A percentile compares a stretch with the other conserved stretches of the same genome.
These are phyloP conservation scores for Psammodynastes pulverulentus DNA, from an alignment of 2,113 vertebrate species.

Conservation along the genomic window DNA sequence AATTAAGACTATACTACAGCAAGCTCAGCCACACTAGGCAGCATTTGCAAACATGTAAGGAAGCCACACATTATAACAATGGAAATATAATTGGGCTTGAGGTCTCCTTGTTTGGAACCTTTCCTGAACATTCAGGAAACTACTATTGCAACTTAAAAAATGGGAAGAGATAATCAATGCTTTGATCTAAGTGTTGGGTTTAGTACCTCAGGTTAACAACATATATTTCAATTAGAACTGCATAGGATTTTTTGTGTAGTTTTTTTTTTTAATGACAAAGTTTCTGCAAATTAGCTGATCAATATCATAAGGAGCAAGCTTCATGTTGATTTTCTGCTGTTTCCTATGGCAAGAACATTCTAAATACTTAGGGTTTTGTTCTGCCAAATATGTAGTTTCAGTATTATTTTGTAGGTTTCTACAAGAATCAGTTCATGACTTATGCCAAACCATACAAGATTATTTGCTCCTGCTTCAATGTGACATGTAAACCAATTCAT, in stretches of 20 bases:
- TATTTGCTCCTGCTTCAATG: not conserved
- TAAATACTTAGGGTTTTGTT: not conserved
- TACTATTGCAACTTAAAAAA: not conserved
- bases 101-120: not conserved
- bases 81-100: not conserved
- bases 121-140: not conserved
- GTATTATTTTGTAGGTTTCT: not conserved
- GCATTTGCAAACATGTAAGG: not conserved
- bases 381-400: not conserved
- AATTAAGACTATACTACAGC: not conserved
- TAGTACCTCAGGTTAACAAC: not conserved
- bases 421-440: not conserved
- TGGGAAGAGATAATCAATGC: not conserved
- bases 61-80: not conserved
- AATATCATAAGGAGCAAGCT: not conserved
- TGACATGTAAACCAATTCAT: not conserved
- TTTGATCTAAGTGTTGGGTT: not conserved
- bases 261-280: not conserved
- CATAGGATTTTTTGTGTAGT: not conserved
- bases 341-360: not conserved
- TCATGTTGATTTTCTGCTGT: not conserved
- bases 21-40: not conserved
- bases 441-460: not conserved
- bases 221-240: not conserved
- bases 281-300: not conserved